Evolutionary conservation across 2,113 vertebrate species (phyloP).

Genomic region (Erythrolamprus reginae): DNA sequence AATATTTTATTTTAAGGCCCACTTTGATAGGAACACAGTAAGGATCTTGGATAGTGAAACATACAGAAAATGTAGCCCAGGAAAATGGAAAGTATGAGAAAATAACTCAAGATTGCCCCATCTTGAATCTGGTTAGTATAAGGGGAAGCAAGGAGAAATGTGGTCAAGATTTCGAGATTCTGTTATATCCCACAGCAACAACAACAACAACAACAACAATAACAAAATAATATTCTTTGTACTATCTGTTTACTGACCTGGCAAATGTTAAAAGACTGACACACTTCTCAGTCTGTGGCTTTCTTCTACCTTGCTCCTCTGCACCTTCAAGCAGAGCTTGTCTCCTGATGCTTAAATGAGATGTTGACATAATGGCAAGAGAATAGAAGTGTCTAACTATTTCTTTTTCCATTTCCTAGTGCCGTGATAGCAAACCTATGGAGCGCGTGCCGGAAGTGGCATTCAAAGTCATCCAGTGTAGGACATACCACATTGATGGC

Average conservation of each 20-base stretch:
- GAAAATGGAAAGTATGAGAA: neutral
- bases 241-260: neutral
- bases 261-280: neutral
- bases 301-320: neutral
- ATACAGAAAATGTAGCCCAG: neutral
- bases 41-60: neutral
- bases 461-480: too few species aligned
- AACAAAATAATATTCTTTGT: neutral
- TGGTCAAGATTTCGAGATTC: neutral
- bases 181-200: neutral
- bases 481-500: too few species aligned
- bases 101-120: neutral
- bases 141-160: neutral
- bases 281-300: neutral
- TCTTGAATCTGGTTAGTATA: neutral
- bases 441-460: too few species aligned
- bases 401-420: neutral
- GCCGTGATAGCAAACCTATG: too few species aligned
- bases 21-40: neutral
- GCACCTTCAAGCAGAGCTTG: neutral
- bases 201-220: neutral
- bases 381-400: neutral
- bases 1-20: neutral
- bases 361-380: neutral
- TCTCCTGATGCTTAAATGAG: neutral